Evolutionary conservation across 2,113 vertebrate species (phyloP).

Genomic region (Tragelaphus buxtoni): DNA sequence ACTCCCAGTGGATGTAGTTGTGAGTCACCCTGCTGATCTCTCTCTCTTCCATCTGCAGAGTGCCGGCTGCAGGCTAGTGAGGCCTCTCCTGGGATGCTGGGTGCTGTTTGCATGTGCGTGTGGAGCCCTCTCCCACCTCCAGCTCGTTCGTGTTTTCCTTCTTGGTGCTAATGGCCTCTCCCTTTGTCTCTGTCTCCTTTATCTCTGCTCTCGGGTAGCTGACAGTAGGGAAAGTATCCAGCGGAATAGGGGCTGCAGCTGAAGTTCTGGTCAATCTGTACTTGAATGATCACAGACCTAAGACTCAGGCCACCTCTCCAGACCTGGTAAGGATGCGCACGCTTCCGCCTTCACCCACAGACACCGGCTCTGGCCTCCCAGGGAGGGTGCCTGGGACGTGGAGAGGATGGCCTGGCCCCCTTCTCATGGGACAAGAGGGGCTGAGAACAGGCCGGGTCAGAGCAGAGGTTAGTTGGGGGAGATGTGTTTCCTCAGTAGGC

Average conservation of each 20-base stretch:
- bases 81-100: background rate
- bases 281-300: conserved; percentile 95
- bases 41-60: background rate
- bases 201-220: conserved; percentile 81
- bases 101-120: background rate
- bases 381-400: background rate
- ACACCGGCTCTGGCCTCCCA: background rate
- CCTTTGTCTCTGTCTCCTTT: conserved; percentile 68
- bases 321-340: conserved; percentile 88
- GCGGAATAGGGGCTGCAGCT: conserved; percentile 91
- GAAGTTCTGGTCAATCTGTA: conserved; percentile 95
- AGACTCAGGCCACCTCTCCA: conserved; percentile 76
- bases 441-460: background rate
- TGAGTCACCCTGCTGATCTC: background rate
- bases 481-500: background rate
- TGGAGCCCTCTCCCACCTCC: background rate
- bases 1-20: background rate
- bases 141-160: background rate
- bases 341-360: background rate
- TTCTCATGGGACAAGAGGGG: background rate
- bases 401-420: background rate
- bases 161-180: conserved; percentile 28
- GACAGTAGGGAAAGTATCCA: conserved; percentile 94
- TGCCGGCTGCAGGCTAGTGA: background rate
- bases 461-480: background rate